These are phyloP conservation scores for Araneus ventricosus DNA, from an alignment of 1,140 invertebrate genomes.

Conservation along the genomic window DNA sequence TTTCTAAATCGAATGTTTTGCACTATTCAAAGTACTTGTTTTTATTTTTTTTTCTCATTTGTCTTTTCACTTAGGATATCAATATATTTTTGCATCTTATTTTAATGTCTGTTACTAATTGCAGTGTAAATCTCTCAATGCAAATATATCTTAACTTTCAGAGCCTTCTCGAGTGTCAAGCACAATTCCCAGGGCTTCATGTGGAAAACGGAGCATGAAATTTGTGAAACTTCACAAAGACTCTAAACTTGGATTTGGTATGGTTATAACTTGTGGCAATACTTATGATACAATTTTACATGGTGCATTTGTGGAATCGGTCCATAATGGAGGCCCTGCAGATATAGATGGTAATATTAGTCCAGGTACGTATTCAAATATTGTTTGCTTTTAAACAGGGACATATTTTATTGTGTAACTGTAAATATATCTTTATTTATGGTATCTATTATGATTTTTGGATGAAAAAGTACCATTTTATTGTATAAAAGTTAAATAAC, in stretches of 20 bases:
- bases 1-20: too few species aligned
- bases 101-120: background rate
- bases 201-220: conserved; percentile 61
- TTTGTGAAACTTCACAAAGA: conserved; percentile 58
- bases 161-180: background rate
- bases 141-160: conserved; percentile 1
- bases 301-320: conserved; percentile 68
- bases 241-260: conserved; percentile 62
- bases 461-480: too few species aligned
- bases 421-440: too few species aligned
- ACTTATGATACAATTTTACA: conserved; percentile 64
- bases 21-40: too few species aligned
- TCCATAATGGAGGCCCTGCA: conserved; percentile 55
- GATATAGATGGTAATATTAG: conserved; percentile 58
- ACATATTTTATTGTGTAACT: too few species aligned
- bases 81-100: background rate
- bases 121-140: too few species aligned
- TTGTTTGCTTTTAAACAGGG: too few species aligned
- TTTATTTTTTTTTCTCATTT: too few species aligned
- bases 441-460: too few species aligned
- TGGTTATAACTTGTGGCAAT: conserved; percentile 71
- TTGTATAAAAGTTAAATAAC: too few species aligned
- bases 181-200: conserved; percentile 31
- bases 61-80: too few species aligned
- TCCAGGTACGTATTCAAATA: conserved; percentile 30